These are phyloP conservation scores for Pogonomyrmex barbatus DNA, from an alignment of 1,140 invertebrate species.

Conservation along the genomic window DNA sequence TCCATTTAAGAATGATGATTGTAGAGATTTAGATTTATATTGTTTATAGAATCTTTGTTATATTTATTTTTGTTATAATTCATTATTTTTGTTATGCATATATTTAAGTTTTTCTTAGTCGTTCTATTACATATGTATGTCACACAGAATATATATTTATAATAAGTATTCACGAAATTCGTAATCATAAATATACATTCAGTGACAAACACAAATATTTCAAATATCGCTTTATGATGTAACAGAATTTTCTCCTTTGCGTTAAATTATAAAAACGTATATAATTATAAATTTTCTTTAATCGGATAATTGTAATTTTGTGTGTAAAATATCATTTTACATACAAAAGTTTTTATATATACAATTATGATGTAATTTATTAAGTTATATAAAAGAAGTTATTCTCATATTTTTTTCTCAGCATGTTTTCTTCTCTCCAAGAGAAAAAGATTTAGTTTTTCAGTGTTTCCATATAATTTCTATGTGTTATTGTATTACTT, in stretches of 20 bases:
- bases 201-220: not conserved
- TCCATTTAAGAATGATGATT: not conserved
- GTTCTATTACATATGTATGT: not conserved
- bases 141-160: not conserved
- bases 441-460: not conserved
- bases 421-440: not conserved
- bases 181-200: not conserved
- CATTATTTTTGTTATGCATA: not conserved
- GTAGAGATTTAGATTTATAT: not conserved
- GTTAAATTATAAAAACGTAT: not conserved
- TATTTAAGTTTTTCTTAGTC: not conserved
- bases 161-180: not conserved
- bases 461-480: not conserved
- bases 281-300: constrained; percentile 20
- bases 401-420: not conserved
- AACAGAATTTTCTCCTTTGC: not conserved
- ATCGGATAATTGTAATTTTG: not conserved
- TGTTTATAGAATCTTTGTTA: not conserved
- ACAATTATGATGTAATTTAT: not conserved
- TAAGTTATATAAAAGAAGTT: not conserved
- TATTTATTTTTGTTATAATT: not conserved
- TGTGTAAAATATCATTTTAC: constrained; percentile 1
- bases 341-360: not conserved
- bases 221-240: not conserved
- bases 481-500: not conserved